Percentiles rank a stretch among this genome's conserved stretches.
Conservation (phyloP, 2,113 vertebrate species). For the Turdus rufiventris region DNA sequence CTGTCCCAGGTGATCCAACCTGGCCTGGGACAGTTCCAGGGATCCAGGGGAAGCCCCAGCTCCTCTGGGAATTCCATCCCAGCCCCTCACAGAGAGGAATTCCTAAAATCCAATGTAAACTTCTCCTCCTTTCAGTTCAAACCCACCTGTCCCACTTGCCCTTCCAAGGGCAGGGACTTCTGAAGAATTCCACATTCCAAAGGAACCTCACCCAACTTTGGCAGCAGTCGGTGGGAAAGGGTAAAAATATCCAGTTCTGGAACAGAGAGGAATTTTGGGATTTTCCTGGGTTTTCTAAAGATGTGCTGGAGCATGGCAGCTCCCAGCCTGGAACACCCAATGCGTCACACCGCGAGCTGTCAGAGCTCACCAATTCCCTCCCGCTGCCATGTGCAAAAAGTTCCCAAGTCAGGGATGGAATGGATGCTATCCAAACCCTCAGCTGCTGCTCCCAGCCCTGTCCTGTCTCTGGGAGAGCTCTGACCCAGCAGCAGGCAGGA, state of each 20-base stretch:
- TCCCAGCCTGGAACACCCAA: rapidly evolving
- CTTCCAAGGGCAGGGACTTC: background rate
- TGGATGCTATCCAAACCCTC: background rate
- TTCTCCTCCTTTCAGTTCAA: background rate
- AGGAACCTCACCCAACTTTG: rapidly evolving
- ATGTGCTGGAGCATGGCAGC: background rate
- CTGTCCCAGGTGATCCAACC: rapidly evolving
- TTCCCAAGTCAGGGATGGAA: rapidly evolving
- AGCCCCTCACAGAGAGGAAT: background rate
- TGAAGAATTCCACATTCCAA: background rate
- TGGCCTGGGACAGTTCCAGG: background rate
- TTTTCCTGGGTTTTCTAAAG: background rate
- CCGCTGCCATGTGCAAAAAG: background rate
- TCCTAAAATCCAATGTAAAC: background rate
- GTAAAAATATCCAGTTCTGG: background rate
- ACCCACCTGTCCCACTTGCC: background rate
- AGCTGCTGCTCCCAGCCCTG: background rate
- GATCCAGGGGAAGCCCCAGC: background rate
- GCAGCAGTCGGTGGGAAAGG: background rate
- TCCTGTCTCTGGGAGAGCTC: too few species aligned
- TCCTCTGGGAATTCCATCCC: background rate
- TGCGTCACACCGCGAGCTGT: rapidly evolving
- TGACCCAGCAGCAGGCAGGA: background rate
- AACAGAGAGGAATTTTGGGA: background rate
- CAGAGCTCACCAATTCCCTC: rapidly evolving